Percentiles rank a stretch among this genome's conserved stretches.
Conservation (phyloP, 2,888 invertebrate species). For the Psylliodes chrysocephalus region DNA sequence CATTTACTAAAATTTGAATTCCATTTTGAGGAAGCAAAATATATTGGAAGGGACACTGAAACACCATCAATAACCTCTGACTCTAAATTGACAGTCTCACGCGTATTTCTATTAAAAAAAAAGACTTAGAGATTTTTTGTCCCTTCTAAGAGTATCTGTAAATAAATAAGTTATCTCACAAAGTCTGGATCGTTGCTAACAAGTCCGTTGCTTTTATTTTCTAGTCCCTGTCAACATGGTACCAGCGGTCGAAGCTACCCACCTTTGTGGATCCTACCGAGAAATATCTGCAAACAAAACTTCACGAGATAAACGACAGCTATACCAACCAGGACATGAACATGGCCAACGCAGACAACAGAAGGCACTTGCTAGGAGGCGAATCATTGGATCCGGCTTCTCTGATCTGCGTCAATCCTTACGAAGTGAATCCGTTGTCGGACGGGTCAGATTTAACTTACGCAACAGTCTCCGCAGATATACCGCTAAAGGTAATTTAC, state of each 20-base stretch:
- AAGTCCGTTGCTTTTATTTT: slow-evolving; percentile 31
- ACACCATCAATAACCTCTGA: too few species aligned
- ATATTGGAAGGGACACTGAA: too few species aligned
- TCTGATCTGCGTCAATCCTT: slow-evolving; percentile 55
- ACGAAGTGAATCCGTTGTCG: slow-evolving; percentile 53
- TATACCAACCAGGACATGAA: slow-evolving; percentile 10
- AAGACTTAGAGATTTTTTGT: slow-evolving; percentile 14
- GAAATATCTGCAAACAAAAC: slow-evolving; percentile 53
- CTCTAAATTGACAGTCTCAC: too few species aligned
- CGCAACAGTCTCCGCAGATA: slow-evolving; percentile 24
- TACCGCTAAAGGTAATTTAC: slow-evolving; percentile 37
- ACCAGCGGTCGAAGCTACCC: slow-evolving; percentile 56
- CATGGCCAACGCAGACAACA: slow-evolving; percentile 30
- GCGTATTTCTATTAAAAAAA: too few species aligned
- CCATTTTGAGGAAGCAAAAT: too few species aligned
- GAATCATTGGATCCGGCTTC: slow-evolving; percentile 49
- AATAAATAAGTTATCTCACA: too few species aligned
- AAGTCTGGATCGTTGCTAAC: neutral
- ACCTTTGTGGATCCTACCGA: slow-evolving; percentile 65
- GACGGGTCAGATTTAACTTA: slow-evolving; percentile 15
- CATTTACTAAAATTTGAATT: too few species aligned
- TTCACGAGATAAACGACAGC: slow-evolving; percentile 24
- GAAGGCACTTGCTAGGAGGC: slow-evolving; percentile 40
- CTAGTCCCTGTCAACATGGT: slow-evolving; percentile 57
- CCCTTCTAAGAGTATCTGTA: slow-evolving; percentile 9